Percentiles rank a stretch among this genome's conserved stretches.
Evolutionary conservation across 2,888 invertebrate genomes (phyloP).

Genomic region (Boloria euphrosyne): DNA sequence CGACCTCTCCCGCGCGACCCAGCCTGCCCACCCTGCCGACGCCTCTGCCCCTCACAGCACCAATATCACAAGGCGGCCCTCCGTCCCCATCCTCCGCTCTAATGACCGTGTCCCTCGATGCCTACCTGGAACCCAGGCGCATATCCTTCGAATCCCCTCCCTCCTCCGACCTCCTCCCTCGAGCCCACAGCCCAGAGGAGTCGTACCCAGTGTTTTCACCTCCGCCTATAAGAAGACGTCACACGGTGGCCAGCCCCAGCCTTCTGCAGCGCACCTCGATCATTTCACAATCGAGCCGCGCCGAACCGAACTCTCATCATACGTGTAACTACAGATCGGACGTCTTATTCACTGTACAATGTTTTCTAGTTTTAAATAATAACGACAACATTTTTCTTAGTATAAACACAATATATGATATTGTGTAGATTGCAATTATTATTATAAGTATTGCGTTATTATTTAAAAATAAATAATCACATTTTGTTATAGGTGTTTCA

Average conservation of each 20-base stretch:
- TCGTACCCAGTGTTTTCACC: slow-evolving; percentile 94
- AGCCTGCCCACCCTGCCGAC: slow-evolving; percentile 57
- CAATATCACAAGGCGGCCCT: slow-evolving; percentile 68
- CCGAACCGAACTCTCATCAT: slow-evolving; percentile 90
- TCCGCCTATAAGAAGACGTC: slow-evolving; percentile 88
- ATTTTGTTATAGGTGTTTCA: slow-evolving; percentile 35
- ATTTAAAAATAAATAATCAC: slow-evolving; percentile 26
- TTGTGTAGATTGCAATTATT: neutral
- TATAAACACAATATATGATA: neutral
- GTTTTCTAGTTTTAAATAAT: slow-evolving; percentile 15
- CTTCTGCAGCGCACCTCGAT: slow-evolving; percentile 87
- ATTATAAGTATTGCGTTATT: slow-evolving; percentile 18
- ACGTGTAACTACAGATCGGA: slow-evolving; percentile 87
- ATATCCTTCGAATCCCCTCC: slow-evolving; percentile 91
- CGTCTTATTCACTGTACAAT: neutral
- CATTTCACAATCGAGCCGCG: slow-evolving; percentile 89
- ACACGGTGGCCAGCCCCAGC: slow-evolving; percentile 77
- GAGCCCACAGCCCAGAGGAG: slow-evolving; percentile 88
- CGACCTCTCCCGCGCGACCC: slow-evolving; percentile 68
- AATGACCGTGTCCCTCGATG: slow-evolving; percentile 92
- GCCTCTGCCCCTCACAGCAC: slow-evolving; percentile 63
- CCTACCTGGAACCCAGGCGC: slow-evolving; percentile 91
- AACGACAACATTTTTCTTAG: slow-evolving; percentile 1
- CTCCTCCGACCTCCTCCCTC: slow-evolving; percentile 86
- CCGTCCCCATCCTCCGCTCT: slow-evolving; percentile 93